Evolutionary conservation across 64 coral and sea anemone genomes (phyloP).

Genomic region (Hydrozoanthus tunicans): DNA sequence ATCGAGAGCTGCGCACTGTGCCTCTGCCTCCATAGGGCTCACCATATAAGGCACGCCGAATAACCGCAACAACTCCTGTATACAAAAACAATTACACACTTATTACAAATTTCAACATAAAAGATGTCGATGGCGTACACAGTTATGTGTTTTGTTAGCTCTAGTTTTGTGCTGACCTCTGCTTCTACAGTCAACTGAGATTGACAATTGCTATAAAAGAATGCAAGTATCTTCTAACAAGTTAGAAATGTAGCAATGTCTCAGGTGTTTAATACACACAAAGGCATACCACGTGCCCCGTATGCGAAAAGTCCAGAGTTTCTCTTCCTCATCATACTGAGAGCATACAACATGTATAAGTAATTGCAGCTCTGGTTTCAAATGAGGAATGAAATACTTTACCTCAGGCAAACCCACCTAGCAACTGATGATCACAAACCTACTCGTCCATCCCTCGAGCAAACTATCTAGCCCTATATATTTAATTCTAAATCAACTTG

Average conservation of each 20-base stretch:
- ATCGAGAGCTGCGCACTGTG: constrained; percentile 84
- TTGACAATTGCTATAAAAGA: too few species aligned
- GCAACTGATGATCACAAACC: not conserved
- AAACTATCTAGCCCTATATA: not conserved
- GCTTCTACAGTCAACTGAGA: too few species aligned
- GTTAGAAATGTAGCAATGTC: not conserved
- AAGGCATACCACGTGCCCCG: constrained; percentile 46
- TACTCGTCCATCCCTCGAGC: too few species aligned
- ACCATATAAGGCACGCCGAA: constrained; percentile 96
- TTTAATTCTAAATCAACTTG: not conserved
- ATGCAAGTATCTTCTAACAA: too few species aligned
- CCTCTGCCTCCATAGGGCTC: constrained; percentile 98
- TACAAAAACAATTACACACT: not conserved
- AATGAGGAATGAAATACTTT: not conserved
- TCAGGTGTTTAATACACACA: constrained; percentile 49
- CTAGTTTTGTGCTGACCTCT: too few species aligned
- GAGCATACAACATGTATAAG: not conserved
- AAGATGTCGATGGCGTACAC: too few species aligned
- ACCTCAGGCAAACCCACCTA: not conserved
- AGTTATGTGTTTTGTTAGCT: too few species aligned
- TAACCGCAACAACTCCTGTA: constrained; percentile 83
- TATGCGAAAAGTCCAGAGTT: constrained; percentile 56
- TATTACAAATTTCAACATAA: too few species aligned
- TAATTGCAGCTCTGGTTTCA: constrained; percentile 35
- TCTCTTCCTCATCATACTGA: constrained; percentile 33